phyloP scores from a whole-genome alignment of 2,888 invertebrate genomes.

The Eupithecia exiguata region DNA sequence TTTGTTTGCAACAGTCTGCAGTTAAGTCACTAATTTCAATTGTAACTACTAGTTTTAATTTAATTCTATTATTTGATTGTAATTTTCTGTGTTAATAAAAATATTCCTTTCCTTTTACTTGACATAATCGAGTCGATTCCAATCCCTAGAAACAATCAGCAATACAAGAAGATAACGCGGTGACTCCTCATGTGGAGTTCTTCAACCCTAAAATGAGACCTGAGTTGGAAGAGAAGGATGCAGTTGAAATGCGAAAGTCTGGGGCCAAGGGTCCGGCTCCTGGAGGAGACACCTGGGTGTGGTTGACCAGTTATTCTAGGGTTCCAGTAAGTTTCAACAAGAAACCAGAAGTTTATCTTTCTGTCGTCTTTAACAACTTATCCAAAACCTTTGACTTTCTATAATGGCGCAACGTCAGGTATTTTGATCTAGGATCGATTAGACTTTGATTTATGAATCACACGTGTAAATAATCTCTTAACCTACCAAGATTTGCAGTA shows the following conservation, averaged over 20 bases:
- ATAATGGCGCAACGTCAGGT: background rate
- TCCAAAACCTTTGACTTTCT: background rate
- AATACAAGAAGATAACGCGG: constrained; percentile 80
- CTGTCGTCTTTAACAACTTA: background rate
- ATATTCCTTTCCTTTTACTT: background rate
- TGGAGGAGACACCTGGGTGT: constrained; percentile 92
- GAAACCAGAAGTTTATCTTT: background rate
- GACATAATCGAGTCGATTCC: background rate
- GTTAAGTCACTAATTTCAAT: too few species aligned
- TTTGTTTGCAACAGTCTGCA: too few species aligned
- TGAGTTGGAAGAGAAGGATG: constrained; percentile 87
- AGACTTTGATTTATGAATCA: background rate
- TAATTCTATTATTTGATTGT: too few species aligned
- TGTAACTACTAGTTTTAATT: too few species aligned
- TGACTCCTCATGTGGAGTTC: constrained; percentile 87
- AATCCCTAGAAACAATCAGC: constrained; percentile 67
- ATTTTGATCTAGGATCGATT: background rate
- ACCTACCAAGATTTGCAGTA: background rate
- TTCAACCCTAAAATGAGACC: constrained; percentile 88
- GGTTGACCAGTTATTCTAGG: constrained; percentile 93
- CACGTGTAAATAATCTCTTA: background rate
- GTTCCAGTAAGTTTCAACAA: constrained; percentile 86
- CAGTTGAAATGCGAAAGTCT: constrained; percentile 83
- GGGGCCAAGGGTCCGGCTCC: constrained; percentile 87
- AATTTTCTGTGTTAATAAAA: too few species aligned